A percentile compares a stretch with the other conserved stretches of the same genome.
Conservation (phyloP, 2,888 invertebrate species). For the Hirtodrosophila alboralis region DNA sequence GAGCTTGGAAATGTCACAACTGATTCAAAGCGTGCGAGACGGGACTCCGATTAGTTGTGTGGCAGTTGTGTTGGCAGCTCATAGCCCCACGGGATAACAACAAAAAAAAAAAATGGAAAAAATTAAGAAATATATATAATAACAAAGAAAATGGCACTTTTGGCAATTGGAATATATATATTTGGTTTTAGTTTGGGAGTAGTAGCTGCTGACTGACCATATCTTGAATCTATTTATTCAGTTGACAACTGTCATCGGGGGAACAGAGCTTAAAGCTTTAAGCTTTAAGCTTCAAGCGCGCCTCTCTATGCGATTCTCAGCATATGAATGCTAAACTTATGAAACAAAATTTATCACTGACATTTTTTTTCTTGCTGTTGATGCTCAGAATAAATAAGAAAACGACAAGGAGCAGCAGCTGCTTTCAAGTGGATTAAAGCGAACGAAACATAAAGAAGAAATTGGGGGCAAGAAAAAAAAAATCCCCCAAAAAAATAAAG, state of each 20-base stretch:
- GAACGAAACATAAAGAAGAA: not conserved
- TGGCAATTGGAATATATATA: constrained; percentile 54
- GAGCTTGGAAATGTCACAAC: constrained; percentile 58
- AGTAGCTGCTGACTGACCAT: constrained; percentile 34
- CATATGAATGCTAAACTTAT: constrained; percentile 39
- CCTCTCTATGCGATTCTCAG: constrained; percentile 50
- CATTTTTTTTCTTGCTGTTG: constrained; percentile 25
- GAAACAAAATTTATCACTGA: constrained; percentile 64
- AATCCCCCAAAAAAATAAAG: not conserved
- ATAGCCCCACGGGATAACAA: constrained; percentile 39
- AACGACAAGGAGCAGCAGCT: constrained; percentile 46
- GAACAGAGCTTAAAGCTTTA: constrained; percentile 38
- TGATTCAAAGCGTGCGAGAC: constrained; percentile 46
- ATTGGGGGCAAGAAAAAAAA: not conserved
- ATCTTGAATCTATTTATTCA: constrained; percentile 27
- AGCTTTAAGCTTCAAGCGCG: constrained; percentile 19
- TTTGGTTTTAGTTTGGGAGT: constrained; percentile 40
- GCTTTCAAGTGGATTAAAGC: constrained; percentile 56
- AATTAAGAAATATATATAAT: not conserved
- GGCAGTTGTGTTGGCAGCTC: constrained; percentile 52
- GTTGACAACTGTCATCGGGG: constrained; percentile 48
- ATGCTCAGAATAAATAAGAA: constrained; percentile 42
- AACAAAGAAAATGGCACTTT: constrained; percentile 42
- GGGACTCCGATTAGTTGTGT: constrained; percentile 45
- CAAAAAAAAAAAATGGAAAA: constrained; percentile 5